These are phyloP conservation scores for Leucophenga montana DNA, from an alignment of 2,888 invertebrate genomes.

Conservation along the genomic window DNA sequence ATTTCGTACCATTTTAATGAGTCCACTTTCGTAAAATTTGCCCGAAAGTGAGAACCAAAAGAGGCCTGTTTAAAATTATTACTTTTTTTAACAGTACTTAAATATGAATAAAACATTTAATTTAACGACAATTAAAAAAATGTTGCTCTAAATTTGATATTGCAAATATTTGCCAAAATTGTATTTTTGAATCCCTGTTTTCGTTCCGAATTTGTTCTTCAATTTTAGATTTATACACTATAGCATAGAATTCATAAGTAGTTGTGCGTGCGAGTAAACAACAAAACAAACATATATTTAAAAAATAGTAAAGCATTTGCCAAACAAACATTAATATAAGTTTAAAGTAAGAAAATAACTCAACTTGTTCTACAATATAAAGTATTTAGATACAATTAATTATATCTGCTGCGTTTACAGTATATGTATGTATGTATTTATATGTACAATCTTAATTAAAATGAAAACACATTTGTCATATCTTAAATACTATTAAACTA, in stretches of 20 bases:
- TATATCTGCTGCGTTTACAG: no score
- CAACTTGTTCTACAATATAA: background rate
- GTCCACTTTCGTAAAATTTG: no score
- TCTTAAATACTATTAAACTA: background rate
- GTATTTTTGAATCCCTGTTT: slow-evolving; percentile 57
- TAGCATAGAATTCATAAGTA: no score
- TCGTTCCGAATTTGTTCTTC: slow-evolving; percentile 66
- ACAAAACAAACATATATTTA: slow-evolving; percentile 45
- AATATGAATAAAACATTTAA: slow-evolving; percentile 14
- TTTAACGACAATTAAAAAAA: background rate
- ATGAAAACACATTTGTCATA: background rate
- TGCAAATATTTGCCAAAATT: slow-evolving; percentile 36
- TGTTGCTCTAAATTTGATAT: slow-evolving; percentile 10
- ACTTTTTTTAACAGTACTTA: slow-evolving; percentile 24
- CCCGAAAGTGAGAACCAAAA: no score
- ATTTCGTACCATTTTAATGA: no score
- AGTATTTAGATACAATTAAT: background rate
- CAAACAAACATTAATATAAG: slow-evolving; percentile 44
- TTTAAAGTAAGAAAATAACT: background rate
- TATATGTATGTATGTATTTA: no score
- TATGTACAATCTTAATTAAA: background rate
- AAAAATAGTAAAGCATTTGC: slow-evolving; percentile 58
- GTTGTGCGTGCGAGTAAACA: slow-evolving; percentile 30
- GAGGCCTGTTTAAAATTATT: no score
- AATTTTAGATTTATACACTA: slow-evolving; percentile 34